phyloP scores from a whole-genome alignment of 2,888 invertebrate genomes.

The Trachelus tabidus region DNA sequence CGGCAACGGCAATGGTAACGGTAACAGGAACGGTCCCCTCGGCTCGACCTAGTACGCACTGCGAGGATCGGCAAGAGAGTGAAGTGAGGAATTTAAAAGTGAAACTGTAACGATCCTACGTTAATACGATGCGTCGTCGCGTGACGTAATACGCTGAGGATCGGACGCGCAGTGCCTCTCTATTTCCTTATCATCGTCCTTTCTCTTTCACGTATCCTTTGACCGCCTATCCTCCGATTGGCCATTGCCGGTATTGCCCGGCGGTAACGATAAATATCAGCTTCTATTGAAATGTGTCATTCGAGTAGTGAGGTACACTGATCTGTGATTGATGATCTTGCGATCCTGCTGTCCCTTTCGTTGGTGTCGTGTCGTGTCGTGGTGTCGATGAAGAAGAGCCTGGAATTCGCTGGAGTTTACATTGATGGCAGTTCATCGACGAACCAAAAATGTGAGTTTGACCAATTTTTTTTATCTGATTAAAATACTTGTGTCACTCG shows the following conservation, averaged over 20 bases:
- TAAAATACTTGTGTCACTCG: neutral
- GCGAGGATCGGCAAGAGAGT: constrained; percentile 31
- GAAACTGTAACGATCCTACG: constrained; percentile 53
- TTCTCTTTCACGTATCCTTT: constrained; percentile 2
- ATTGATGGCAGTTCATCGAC: constrained; percentile 65
- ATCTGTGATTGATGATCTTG: neutral
- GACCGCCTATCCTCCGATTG: neutral
- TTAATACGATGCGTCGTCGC: neutral
- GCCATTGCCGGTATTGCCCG: neutral
- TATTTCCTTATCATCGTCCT: neutral
- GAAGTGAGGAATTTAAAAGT: constrained; percentile 54
- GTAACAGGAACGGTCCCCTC: constrained; percentile 41
- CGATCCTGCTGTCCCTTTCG: neutral
- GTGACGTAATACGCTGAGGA: constrained; percentile 3
- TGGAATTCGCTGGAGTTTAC: constrained; percentile 32
- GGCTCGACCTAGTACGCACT: constrained; percentile 50
- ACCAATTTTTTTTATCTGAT: neutral
- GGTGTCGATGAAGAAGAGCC: constrained; percentile 21
- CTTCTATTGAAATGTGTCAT: neutral
- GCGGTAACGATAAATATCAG: neutral
- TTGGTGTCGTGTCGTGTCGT: constrained; percentile 4
- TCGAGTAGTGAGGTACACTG: neutral
- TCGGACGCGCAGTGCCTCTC: neutral
- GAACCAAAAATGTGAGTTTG: constrained; percentile 63
- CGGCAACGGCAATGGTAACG: constrained; percentile 5